Evolutionary conservation across 2,797 vertebrate genomes (phyloP), one percentile per base, ranked within the genome.

Genomic region (Telmatherina bonti): DNA sequence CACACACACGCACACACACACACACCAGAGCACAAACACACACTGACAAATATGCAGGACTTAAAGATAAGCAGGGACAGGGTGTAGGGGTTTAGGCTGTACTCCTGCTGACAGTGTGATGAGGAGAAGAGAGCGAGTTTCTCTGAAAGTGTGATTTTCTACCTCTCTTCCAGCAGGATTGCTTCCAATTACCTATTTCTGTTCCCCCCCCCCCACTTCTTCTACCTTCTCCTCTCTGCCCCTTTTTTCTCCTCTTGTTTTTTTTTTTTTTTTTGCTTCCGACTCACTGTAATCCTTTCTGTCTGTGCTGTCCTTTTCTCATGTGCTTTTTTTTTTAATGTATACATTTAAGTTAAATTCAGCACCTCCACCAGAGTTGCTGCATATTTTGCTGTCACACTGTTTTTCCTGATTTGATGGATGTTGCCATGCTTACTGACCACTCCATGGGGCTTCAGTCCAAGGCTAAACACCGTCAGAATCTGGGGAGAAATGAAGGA

Each of bases 101-200:
- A n/a, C 74, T 77, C 73, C 66, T 73, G 78, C 76, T 82, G 88
- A 82, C 69, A 74, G 43, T 49, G 71, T 76, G 71, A 80, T 43
- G 77, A 74, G 49, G 36, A 64, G 43, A 69, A 72, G 24, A 56
- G 61, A 52, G 71, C 30, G 54, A 18, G 16, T 43, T 66, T 41
- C 58, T 59, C 33, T 4, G 16, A 57, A 77, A 71, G 65, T 31
- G 51, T 62, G 13, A 27, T 67, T 78, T 74, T 74, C 57, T 22
- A 27, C 54, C 45, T 41, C 47, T 61, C 67, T 65, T 35, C 33
- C 30, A 22, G 0, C 51, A 36, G 64, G 59, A 72, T 79, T 59
- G 60, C 70, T 58, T 76, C 60, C 55, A 62, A 13, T 73, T 64
- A 72, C 61, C 29, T 31, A 45, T 70, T 56, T 62, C 35, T 54